Evolutionary conservation across 1,140 invertebrate genomes (phyloP).

Genomic region (Whitmania pigra): DNA sequence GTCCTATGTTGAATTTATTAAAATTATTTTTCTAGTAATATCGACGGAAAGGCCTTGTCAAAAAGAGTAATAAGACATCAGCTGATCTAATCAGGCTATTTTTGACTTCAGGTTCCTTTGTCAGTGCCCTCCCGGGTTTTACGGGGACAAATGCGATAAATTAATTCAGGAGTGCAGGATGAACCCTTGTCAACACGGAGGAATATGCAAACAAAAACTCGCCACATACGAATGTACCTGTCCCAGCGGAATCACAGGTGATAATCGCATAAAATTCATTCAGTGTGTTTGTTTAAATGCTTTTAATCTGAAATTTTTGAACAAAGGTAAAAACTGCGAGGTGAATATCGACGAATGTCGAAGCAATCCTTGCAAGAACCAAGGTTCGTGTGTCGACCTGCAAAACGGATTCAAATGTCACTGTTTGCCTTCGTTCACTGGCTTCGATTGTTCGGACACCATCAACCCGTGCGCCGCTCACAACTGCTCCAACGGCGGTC

Average conservation of each 20-base stretch:
- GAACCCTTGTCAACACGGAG: slow-evolving; percentile 38
- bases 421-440: slow-evolving; percentile 32
- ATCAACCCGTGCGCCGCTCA: slow-evolving; percentile 9
- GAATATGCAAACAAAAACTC: slow-evolving; percentile 33
- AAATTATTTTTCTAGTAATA: too few species aligned
- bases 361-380: slow-evolving; percentile 39
- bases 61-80: too few species aligned
- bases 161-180: slow-evolving; percentile 46
- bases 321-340: slow-evolving; percentile 32
- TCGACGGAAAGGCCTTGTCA: too few species aligned
- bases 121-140: slow-evolving; percentile 61
- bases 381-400: slow-evolving; percentile 29
- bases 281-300: slow-evolving; percentile 34
- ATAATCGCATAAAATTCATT: not conserved
- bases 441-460: slow-evolving; percentile 19
- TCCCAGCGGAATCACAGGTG: slow-evolving; percentile 36
- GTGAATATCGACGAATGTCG: slow-evolving; percentile 36
- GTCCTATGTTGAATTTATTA: too few species aligned
- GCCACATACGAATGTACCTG: slow-evolving; percentile 48
- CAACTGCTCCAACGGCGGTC: slow-evolving; percentile 7
- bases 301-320: slow-evolving; percentile 69
- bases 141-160: slow-evolving; percentile 62
- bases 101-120: slow-evolving; percentile 42
- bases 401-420: slow-evolving; percentile 31
- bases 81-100: not conserved